Percentiles rank a stretch among this genome's conserved stretches.
Conservation (phyloP, 2,113 vertebrate genomes). For the Halcyon senegalensis region DNA sequence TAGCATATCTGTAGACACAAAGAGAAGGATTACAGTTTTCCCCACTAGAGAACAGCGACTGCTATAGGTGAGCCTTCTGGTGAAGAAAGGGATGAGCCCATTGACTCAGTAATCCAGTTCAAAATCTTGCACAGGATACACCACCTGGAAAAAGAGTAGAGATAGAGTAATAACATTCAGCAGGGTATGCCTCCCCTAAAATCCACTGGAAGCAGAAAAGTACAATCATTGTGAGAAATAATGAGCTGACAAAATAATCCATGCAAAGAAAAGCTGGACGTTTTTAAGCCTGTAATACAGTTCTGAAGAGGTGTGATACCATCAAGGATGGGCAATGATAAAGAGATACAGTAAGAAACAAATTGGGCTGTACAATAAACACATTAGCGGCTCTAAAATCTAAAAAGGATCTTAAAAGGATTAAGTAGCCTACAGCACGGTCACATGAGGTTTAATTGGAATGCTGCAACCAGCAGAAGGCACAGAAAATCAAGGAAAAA, state of each 20-base stretch:
- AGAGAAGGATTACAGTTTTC: background rate
- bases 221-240: background rate
- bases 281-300: background rate
- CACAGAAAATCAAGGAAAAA: background rate
- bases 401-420: background rate
- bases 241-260: background rate
- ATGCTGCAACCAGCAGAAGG: background rate
- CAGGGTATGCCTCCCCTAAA: background rate
- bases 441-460: background rate
- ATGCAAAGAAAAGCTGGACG: background rate
- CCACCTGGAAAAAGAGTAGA: accelerated
- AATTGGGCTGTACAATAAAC: background rate
- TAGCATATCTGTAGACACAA: background rate
- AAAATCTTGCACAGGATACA: background rate
- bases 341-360: background rate
- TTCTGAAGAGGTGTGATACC: background rate
- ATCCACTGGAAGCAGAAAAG: background rate
- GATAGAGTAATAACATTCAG: background rate
- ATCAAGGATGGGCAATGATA: accelerated
- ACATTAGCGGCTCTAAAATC: background rate
- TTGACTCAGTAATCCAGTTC: background rate
- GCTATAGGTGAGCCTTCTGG: background rate
- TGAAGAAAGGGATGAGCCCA: background rate
- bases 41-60: background rate
- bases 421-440: background rate